Conservation (phyloP, 2,797 vertebrate genomes). For the Bucorvus abyssinicus region DNA sequence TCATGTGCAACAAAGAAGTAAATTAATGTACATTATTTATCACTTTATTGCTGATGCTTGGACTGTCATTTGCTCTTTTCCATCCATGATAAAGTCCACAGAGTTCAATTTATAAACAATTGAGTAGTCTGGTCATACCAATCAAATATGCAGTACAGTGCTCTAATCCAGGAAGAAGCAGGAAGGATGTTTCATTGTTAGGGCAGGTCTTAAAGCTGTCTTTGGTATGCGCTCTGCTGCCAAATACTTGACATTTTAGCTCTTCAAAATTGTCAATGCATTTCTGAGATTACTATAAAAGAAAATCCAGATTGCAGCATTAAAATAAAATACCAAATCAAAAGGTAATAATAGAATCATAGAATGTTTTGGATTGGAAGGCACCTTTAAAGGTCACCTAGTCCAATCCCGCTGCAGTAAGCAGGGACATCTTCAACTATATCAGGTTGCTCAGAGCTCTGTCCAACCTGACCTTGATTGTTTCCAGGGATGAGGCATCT, state of each 20-base stretch:
- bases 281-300: neutral
- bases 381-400: no score
- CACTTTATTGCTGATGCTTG: neutral
- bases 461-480: no score
- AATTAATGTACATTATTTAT: neutral
- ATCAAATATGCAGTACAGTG: neutral
- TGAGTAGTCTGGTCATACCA: neutral
- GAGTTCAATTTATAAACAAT: neutral
- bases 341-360: neutral
- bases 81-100: neutral
- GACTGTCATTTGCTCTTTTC: neutral
- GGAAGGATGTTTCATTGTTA: neutral
- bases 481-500: no score
- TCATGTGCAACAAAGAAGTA: neutral
- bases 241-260: neutral
- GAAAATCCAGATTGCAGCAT: neutral
- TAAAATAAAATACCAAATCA: neutral
- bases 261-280: neutral
- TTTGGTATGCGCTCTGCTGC: fast-evolving
- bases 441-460: no score
- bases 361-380: no score
- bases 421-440: no score
- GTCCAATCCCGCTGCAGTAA: no score
- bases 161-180: neutral
- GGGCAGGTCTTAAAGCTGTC: neutral